Conservation (phyloP, 2,113 vertebrate genomes). For the Guaruba guarouba region DNA sequence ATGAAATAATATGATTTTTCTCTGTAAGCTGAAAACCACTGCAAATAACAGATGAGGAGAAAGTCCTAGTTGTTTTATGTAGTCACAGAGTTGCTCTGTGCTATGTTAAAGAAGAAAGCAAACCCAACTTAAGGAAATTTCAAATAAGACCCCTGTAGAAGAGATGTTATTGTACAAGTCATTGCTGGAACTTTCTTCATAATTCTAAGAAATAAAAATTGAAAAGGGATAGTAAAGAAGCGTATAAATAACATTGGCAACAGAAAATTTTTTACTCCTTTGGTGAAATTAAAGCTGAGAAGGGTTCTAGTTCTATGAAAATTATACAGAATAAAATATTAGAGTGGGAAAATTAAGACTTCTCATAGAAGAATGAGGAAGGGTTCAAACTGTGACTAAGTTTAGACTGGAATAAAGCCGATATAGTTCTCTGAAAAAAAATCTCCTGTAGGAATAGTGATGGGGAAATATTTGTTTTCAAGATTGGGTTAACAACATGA, state of each 20-base stretch:
- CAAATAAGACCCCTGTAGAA: neutral
- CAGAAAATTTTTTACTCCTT: neutral
- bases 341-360: neutral
- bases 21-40: neutral
- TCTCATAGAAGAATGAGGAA: neutral
- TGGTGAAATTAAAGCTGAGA: neutral
- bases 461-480: neutral
- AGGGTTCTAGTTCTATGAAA: neutral
- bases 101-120: neutral
- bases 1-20: neutral
- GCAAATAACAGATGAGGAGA: constrained; percentile 16
- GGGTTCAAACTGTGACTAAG: neutral
- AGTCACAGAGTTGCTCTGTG: neutral
- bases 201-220: neutral
- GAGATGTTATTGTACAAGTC: neutral
- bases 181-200: neutral
- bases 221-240: neutral
- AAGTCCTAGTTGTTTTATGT: neutral
- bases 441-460: accelerated
- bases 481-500: neutral
- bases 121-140: neutral
- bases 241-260: neutral
- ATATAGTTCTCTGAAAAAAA: neutral
- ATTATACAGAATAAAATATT: neutral
- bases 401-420: neutral